Percentiles rank a stretch among this genome's conserved stretches.
These are phyloP conservation scores for Acanthopleura granulata DNA, from an alignment of 2,888 invertebrate species.

Conservation along the genomic window DNA sequence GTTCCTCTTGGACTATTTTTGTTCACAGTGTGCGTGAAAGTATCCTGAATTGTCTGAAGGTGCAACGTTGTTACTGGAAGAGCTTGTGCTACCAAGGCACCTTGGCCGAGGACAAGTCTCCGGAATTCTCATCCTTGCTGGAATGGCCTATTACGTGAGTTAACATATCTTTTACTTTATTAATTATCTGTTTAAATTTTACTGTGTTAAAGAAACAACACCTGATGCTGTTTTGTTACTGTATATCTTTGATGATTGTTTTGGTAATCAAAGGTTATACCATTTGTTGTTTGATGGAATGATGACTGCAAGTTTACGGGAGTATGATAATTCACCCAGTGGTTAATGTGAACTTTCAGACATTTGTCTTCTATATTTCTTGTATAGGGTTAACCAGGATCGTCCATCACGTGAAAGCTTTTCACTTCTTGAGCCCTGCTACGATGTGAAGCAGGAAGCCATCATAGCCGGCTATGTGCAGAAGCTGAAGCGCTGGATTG, in stretches of 20 bases:
- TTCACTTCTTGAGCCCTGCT: not conserved
- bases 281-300: too few relatives aligned
- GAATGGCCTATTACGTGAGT: not conserved
- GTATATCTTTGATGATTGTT: too few relatives aligned
- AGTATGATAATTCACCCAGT: too few relatives aligned
- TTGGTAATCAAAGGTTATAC: too few relatives aligned
- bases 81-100: slow-evolving; percentile 74
- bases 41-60: slow-evolving; percentile 84
- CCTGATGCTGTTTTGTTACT: too few relatives aligned
- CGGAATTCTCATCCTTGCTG: not conserved
- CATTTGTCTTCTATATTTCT: too few relatives aligned
- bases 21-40: slow-evolving; percentile 77
- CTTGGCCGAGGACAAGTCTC: not conserved
- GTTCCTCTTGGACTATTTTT: not conserved
- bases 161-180: too few relatives aligned
- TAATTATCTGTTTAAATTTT: too few relatives aligned
- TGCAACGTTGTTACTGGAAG: slow-evolving; percentile 82
- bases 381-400: not conserved
- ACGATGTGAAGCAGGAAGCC: not conserved
- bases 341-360: too few relatives aligned
- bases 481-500: not conserved
- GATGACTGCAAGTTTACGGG: too few relatives aligned
- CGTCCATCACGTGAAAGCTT: not conserved
- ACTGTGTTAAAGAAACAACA: too few relatives aligned
- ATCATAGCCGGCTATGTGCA: not conserved